These are phyloP conservation scores for Aquatica leii DNA, from an alignment of 2,888 invertebrate genomes.

Conservation along the genomic window DNA sequence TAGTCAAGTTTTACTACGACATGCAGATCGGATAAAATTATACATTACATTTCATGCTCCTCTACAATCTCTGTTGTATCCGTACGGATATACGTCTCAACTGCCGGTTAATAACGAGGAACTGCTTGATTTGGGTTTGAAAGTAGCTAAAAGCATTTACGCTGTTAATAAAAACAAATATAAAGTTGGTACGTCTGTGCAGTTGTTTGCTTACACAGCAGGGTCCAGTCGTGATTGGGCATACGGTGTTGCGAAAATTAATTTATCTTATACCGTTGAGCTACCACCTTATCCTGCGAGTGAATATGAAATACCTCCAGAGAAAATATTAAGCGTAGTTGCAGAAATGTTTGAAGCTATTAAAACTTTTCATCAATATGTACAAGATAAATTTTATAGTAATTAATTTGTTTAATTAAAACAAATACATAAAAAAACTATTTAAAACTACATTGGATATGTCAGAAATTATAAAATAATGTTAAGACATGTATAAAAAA, in stretches of 20 bases:
- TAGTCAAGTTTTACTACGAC: conserved; percentile 65
- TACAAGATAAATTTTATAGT: too few species aligned
- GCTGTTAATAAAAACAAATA: conserved; percentile 59
- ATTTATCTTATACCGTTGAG: conserved; percentile 70
- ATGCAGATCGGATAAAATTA: conserved; percentile 64
- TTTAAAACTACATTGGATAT: too few species aligned
- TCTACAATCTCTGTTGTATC: conserved; percentile 71
- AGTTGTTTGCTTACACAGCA: conserved; percentile 62
- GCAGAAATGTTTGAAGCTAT: conserved; percentile 69
- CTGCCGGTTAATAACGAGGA: conserved; percentile 62
- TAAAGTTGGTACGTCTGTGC: conserved; percentile 63
- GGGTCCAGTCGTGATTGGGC: conserved; percentile 78
- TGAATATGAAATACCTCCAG: conserved; percentile 68
- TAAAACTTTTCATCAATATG: conserved; percentile 54
- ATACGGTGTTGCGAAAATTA: conserved; percentile 64
- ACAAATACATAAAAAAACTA: too few species aligned
- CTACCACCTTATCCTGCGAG: conserved; percentile 39
- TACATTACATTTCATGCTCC: conserved; percentile 78
- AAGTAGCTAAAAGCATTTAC: conserved; percentile 60
- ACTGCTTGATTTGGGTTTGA: conserved; percentile 61
- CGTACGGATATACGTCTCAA: conserved; percentile 70
- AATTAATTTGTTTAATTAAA: too few species aligned
- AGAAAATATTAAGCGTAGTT: conserved; percentile 65
- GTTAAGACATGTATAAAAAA: too few species aligned
- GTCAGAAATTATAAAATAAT: too few species aligned